phyloP scores from a whole-genome alignment of 2,888 invertebrate genomes.

The Tuta absoluta region DNA sequence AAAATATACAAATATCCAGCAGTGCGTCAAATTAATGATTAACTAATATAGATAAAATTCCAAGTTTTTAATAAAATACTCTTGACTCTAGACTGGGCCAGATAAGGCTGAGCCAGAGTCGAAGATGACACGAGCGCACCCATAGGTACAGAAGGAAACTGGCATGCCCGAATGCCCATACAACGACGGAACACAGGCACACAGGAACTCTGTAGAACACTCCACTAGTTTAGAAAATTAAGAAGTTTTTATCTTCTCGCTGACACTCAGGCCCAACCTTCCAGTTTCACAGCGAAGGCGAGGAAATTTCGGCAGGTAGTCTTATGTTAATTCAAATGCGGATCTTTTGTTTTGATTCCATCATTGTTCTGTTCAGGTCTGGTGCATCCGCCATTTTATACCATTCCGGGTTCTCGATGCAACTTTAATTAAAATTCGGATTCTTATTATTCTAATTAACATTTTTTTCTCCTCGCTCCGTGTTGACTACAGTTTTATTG shows the following conservation, averaged over 20 bases:
- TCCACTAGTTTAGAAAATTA: not conserved
- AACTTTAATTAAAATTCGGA: constrained; percentile 20
- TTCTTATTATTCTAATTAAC: constrained; percentile 23
- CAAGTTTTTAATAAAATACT: no score
- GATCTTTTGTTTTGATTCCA: constrained; percentile 57
- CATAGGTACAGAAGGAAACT: no score
- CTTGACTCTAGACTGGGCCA: no score
- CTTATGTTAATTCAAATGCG: constrained; percentile 57
- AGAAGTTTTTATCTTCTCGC: constrained; percentile 32
- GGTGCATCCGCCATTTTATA: constrained; percentile 43
- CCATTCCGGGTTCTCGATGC: constrained; percentile 36
- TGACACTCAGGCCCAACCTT: constrained; percentile 37
- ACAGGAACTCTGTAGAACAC: no score
- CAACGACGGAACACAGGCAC: no score
- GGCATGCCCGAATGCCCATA: no score
- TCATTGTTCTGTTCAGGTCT: constrained; percentile 46
- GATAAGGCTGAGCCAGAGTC: no score
- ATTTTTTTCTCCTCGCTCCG: constrained; percentile 18
- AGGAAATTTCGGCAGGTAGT: constrained; percentile 76
- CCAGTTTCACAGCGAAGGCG: constrained; percentile 55
- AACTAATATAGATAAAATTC: no score
- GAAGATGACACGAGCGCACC: no score
- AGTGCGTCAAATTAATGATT: no score
- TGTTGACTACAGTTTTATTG: not conserved
- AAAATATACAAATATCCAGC: no score